Percentiles rank a stretch among this genome's conserved stretches.
These are phyloP conservation scores for Coelogynopora nodosa DNA, from an alignment of 2,888 invertebrate genomes.

Conservation along the genomic window DNA sequence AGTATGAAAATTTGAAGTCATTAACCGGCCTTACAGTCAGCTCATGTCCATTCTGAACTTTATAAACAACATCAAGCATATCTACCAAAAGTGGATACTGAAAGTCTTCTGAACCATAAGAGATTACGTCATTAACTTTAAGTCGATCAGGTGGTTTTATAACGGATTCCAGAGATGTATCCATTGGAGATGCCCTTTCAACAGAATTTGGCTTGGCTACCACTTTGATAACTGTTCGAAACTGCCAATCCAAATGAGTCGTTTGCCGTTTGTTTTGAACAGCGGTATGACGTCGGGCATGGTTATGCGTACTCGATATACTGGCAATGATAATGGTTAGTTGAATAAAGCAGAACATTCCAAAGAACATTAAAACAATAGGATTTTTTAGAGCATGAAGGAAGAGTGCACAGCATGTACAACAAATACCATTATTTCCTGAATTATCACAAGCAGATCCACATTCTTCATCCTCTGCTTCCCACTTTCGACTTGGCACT, in stretches of 20 bases:
- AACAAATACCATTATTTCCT: neutral
- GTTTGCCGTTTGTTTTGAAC: neutral
- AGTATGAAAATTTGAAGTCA: neutral
- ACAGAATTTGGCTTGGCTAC: neutral
- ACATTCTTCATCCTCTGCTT: neutral
- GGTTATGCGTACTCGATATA: slow-evolving; percentile 18
- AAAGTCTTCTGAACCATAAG: slow-evolving; percentile 43
- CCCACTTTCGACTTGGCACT: neutral
- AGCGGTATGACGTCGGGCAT: neutral
- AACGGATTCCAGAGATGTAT: neutral
- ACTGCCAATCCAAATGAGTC: slow-evolving; percentile 21
- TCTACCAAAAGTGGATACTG: slow-evolving; percentile 43
- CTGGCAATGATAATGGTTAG: slow-evolving; percentile 37
- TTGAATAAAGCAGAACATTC: slow-evolving; percentile 37
- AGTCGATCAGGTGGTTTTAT: neutral
- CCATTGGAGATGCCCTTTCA: neutral
- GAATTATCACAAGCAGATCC: neutral
- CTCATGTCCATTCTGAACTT: slow-evolving; percentile 18
- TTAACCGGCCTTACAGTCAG: slow-evolving; percentile 35
- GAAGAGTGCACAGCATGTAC: slow-evolving; percentile 5
- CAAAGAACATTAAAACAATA: slow-evolving; percentile 36
- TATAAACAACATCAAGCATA: slow-evolving; percentile 41
- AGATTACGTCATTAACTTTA: neutral
- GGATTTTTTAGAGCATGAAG: slow-evolving; percentile 34
- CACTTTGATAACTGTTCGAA: slow-evolving; percentile 26